Base-by-base conservation (phyloP, 2,797 vertebrate genomes). In the Chaetodon trifasciatus region DNA sequence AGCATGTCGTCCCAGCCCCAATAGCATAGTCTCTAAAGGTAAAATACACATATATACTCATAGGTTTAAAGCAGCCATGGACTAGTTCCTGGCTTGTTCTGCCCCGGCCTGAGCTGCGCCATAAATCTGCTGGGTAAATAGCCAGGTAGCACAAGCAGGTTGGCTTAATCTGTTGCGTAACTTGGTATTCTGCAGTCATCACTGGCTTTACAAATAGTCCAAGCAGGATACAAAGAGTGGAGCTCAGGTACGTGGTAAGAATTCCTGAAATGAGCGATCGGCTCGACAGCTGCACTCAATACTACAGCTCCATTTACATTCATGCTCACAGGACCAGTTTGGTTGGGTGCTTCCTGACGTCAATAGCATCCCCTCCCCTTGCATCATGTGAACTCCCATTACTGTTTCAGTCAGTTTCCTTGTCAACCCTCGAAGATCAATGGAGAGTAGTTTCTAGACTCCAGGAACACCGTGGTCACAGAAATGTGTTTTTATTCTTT, bases 281-380 rank as follows among this genome's bases (percentile, higher is more conserved):
- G 70, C 56, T 76, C 66, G 28, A 6, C 74, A 70, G 83, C 82
- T 78, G 85, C 76, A 55, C 44, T 81, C 21, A 77, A 57, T 66
- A 61, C 78, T 76, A 55, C 68, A 21, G 62, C 55, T 65, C 67
- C 50, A 32, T 68, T 79, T 74, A 49, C 74, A 68, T 71, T 84
- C 58, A 35, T 39, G 67, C 79, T 84, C 63, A 50, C 86, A 84
- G 63, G 82, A 94, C 91, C 83, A 47, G 91, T 93, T 92, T 77
- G 88, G 90, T 90, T 13, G 55, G 88, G 67, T 85, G 37, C 32
- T 86, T 77, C 79, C 56, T 92, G 90, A 91, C 52, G 77, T 89
- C 89, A 82, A 6, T 23, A 1, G 46, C 24, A 28, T 32, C 28
- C 28, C 28, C 19, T 28, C 12, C 16, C 64, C 37, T 64, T 68